These are phyloP conservation scores for Selenia dentaria DNA, from an alignment of 2,888 invertebrate genomes.

Conservation along the genomic window DNA sequence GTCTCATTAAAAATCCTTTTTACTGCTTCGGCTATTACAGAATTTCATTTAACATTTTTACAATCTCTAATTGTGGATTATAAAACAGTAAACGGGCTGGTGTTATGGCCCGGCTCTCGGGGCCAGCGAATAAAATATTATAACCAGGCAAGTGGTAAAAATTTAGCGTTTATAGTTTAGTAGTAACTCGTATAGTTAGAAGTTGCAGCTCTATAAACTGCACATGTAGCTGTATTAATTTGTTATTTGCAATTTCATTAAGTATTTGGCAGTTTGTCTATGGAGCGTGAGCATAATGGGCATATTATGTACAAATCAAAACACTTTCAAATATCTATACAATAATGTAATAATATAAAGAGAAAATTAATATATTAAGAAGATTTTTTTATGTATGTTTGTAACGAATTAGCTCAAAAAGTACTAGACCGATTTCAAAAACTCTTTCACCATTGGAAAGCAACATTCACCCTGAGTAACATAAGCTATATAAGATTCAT, in stretches of 20 bases:
- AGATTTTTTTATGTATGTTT: no score
- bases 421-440: no score
- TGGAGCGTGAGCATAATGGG: no score
- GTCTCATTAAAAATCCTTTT: constrained; percentile 57
- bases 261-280: no score
- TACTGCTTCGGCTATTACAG: constrained; percentile 67
- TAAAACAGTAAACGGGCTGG: constrained; percentile 64
- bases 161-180: constrained; percentile 38
- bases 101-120: constrained; percentile 44
- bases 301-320: no score
- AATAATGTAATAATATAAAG: no score
- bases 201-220: neutral
- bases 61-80: constrained; percentile 81
- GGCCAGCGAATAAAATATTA: constrained; percentile 42
- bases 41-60: constrained; percentile 79
- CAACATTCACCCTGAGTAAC: no score
- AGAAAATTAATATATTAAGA: no score
- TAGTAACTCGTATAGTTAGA: constrained; percentile 6
- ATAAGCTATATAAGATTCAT: no score
- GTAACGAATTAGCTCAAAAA: no score
- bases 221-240: neutral
- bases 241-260: neutral
- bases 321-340: no score
- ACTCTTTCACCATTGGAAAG: no score
- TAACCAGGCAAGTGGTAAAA: constrained; percentile 35